Evolutionary conservation across 2,113 vertebrate species (phyloP).

Genomic region (Sander vitreus): DNA sequence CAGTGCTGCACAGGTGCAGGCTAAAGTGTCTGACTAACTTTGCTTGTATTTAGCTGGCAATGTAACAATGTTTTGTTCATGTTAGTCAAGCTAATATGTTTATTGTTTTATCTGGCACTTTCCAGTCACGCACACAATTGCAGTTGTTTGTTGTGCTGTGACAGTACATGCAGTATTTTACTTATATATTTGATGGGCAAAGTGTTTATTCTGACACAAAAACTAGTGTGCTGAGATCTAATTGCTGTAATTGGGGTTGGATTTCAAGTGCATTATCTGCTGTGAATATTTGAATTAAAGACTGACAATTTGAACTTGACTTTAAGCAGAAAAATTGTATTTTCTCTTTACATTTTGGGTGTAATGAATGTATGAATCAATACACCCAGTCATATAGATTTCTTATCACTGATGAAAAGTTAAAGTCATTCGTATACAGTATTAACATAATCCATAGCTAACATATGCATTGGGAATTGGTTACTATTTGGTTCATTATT

Average conservation of each 20-base stretch:
- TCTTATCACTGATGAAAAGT: neutral
- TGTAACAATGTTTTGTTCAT: neutral
- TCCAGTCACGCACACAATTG: neutral
- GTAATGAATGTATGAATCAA: neutral
- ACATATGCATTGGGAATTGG: neutral
- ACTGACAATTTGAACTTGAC: neutral
- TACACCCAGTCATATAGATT: neutral
- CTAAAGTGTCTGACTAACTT: conserved; percentile 16
- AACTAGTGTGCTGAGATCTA: neutral
- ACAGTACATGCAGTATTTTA: neutral
- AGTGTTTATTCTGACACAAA: neutral
- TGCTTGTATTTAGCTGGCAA: neutral
- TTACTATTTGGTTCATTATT: neutral
- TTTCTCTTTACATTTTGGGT: neutral
- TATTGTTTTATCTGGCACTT: neutral
- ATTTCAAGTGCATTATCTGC: neutral
- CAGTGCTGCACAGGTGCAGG: conserved; percentile 18
- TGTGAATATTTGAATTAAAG: neutral
- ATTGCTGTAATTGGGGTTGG: neutral
- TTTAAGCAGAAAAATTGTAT: neutral
- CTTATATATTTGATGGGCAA: neutral
- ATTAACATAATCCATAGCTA: neutral
- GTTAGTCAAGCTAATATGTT: neutral
- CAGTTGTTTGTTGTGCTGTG: neutral
- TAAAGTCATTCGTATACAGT: neutral